phyloP scores from a whole-genome alignment of 2,113 vertebrate genomes.

The Vidua macroura region DNA sequence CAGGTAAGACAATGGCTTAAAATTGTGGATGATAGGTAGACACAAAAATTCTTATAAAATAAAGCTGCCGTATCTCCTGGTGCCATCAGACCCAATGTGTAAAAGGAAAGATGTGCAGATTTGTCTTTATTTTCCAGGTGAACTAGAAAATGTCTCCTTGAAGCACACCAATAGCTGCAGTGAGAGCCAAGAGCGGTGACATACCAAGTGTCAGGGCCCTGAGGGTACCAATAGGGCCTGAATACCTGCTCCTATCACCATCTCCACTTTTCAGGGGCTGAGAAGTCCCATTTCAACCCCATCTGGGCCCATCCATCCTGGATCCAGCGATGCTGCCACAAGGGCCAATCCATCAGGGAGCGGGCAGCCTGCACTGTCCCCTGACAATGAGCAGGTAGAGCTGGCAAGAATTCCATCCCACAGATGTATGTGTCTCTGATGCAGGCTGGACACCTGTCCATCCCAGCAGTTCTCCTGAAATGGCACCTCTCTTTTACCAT shows the following conservation, averaged over 20 bases:
- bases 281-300: neutral
- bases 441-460: fast-evolving
- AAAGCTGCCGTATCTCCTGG: neutral
- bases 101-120: neutral
- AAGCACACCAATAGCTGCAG: neutral
- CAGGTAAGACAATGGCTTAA: neutral
- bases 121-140: neutral
- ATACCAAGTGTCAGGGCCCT: neutral
- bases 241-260: neutral
- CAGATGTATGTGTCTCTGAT: neutral
- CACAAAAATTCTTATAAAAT: neutral
- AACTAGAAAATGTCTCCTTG: neutral
- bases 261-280: neutral
- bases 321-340: neutral
- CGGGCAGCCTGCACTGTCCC: neutral
- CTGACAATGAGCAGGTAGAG: neutral
- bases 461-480: neutral
- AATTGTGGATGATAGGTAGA: neutral
- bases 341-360: fast-evolving
- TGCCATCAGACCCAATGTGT: neutral
- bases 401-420: neutral
- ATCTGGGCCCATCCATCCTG: neutral
- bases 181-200: neutral
- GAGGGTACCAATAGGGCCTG: fast-evolving
- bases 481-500: neutral